phyloP scores from a whole-genome alignment of 2,888 invertebrate genomes.

The Phasia obesa region DNA sequence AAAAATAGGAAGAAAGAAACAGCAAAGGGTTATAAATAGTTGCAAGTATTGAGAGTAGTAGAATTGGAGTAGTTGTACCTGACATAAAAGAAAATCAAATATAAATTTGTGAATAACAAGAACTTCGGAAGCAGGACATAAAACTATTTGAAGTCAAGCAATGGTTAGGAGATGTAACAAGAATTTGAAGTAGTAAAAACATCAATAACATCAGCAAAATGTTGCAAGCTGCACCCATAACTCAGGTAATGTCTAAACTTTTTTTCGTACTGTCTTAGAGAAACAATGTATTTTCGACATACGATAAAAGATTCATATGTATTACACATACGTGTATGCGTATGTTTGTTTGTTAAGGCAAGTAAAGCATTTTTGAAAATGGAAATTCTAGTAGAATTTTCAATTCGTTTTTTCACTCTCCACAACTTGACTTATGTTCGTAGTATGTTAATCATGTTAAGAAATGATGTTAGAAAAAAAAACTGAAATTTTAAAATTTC shows the following conservation, averaged over 20 bases:
- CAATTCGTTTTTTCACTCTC: constrained; percentile 7
- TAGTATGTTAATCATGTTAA: constrained; percentile 37
- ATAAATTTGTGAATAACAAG: constrained; percentile 7
- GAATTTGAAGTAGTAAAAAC: too few species aligned
- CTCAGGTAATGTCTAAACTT: constrained; percentile 9
- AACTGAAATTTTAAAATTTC: constrained; percentile 27
- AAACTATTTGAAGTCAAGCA: constrained; percentile 6
- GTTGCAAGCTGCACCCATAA: not conserved
- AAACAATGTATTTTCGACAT: too few species aligned
- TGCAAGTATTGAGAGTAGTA: not conserved
- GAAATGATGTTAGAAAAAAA: not conserved
- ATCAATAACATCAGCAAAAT: constrained; percentile 27
- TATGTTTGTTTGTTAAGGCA: constrained; percentile 42
- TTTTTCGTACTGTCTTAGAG: not conserved
- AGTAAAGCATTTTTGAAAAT: constrained; percentile 41
- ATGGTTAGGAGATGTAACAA: constrained; percentile 12
- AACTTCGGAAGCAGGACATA: constrained; percentile 5
- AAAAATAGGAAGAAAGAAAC: not conserved
- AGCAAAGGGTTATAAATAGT: not conserved
- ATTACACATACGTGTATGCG: not conserved
- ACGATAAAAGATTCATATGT: too few species aligned
- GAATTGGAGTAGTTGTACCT: constrained; percentile 3
- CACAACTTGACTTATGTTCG: constrained; percentile 52
- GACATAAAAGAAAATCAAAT: constrained; percentile 32
- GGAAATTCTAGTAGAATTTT: constrained; percentile 29